Conservation (phyloP, 2,888 invertebrate species). For the Laspeyria flexula region DNA sequence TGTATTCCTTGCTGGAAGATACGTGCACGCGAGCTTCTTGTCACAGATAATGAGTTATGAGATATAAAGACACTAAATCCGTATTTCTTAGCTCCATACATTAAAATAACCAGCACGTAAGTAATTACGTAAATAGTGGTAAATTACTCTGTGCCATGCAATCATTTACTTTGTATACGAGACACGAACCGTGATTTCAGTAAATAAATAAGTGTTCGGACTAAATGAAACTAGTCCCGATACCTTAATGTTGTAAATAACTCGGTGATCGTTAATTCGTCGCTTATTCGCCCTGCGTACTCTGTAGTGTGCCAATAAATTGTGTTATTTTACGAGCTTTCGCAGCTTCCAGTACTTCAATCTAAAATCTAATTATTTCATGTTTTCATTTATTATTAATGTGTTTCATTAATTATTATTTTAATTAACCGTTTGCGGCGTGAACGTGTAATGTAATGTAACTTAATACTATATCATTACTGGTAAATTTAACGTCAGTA, state of each 20-base stretch:
- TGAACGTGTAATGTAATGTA: no score
- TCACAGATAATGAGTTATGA: slow-evolving; percentile 48
- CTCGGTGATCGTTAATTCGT: slow-evolving; percentile 23
- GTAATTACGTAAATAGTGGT: slow-evolving; percentile 16
- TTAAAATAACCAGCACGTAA: slow-evolving; percentile 8
- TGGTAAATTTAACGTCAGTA: no score
- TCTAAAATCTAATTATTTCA: slow-evolving; percentile 35
- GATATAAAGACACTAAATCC: slow-evolving; percentile 15
- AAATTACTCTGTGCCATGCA: slow-evolving; percentile 12
- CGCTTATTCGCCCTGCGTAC: slow-evolving; percentile 26
- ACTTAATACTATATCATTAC: no score
- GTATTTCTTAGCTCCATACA: slow-evolving; percentile 9
- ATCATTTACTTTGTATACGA: slow-evolving; percentile 13
- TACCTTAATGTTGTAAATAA: slow-evolving; percentile 29
- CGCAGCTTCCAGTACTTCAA: slow-evolving; percentile 34
- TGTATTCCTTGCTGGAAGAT: slow-evolving; percentile 15
- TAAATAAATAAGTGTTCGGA: slow-evolving; percentile 20
- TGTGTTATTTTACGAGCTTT: slow-evolving; percentile 34
- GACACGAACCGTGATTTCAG: slow-evolving; percentile 6
- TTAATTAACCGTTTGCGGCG: slow-evolving; percentile 14
- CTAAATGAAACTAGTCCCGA: slow-evolving; percentile 30
- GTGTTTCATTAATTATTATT: slow-evolving; percentile 7
- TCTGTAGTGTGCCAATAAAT: slow-evolving; percentile 36
- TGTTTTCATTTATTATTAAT: background rate
- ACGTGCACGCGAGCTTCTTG: slow-evolving; percentile 43